phyloP scores from a whole-genome alignment of 1,140 invertebrate species.

The Camponotus pennsylvanicus region DNA sequence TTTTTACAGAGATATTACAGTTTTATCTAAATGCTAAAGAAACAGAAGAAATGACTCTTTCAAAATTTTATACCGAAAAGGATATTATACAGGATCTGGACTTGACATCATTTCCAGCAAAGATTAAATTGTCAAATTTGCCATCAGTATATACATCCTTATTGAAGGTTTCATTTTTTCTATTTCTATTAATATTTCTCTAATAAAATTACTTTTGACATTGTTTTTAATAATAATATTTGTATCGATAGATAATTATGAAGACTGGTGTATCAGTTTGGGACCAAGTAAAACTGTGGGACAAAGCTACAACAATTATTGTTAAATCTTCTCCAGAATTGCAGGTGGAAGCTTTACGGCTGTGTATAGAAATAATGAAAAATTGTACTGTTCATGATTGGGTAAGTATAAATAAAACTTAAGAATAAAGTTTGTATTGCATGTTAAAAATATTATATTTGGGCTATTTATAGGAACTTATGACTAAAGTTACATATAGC shows the following conservation, averaged over 20 bases:
- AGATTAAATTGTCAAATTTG: constrained; percentile 69
- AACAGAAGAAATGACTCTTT: constrained; percentile 67
- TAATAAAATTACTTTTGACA: neutral
- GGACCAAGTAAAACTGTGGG: constrained; percentile 72
- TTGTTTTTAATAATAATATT: constrained; percentile 23
- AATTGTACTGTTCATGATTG: constrained; percentile 59
- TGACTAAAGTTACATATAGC: constrained; percentile 60
- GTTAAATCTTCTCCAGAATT: constrained; percentile 71
- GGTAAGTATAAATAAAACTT: constrained; percentile 55
- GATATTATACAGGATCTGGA: constrained; percentile 77
- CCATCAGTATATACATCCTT: constrained; percentile 75
- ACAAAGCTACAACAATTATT: constrained; percentile 72
- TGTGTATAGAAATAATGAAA: constrained; percentile 76
- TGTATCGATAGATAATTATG: constrained; percentile 76
- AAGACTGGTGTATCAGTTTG: constrained; percentile 77
- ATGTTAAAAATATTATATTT: constrained; percentile 36
- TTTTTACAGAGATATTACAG: constrained; percentile 68
- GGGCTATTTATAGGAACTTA: constrained; percentile 66
- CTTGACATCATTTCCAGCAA: constrained; percentile 76
- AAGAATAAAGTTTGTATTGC: constrained; percentile 5
- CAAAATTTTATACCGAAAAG: constrained; percentile 74
- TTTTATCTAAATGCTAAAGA: constrained; percentile 60
- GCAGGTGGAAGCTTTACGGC: constrained; percentile 75
- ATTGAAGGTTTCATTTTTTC: constrained; percentile 73
- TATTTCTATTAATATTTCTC: constrained; percentile 27